Evolutionary conservation across 2,797 vertebrate species (phyloP).

Genomic region (Cyclura pinguis): DNA sequence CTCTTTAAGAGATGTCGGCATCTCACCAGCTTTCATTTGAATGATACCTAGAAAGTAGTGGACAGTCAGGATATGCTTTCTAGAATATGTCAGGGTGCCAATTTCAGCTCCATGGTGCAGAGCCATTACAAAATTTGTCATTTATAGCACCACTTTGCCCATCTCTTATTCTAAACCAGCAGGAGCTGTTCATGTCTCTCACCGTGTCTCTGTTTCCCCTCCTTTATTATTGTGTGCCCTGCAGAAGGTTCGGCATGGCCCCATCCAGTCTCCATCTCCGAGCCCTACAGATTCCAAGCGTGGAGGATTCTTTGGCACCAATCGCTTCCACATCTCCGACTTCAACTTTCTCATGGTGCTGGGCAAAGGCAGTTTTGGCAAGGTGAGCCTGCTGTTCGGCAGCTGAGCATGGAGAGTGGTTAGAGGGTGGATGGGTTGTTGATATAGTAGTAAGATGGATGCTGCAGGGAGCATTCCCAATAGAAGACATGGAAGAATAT

Average conservation of each 20-base stretch:
- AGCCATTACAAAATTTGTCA: background rate
- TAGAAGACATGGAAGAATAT: background rate
- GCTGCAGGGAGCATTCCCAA: background rate
- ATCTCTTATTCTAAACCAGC: background rate
- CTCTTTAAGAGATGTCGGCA: background rate
- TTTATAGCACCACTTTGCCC: background rate
- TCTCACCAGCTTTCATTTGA: background rate
- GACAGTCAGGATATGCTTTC: background rate
- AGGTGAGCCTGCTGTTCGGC: conserved; percentile 79
- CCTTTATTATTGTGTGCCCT: conserved; percentile 35
- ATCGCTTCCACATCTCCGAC: conserved; percentile 84
- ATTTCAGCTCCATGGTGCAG: no score
- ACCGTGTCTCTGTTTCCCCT: background rate
- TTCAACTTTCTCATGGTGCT: conserved; percentile 96
- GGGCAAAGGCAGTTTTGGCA: conserved; percentile 94
- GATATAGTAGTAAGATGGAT: background rate
- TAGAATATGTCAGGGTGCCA: no score
- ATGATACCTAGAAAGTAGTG: background rate
- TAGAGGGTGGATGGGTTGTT: background rate
- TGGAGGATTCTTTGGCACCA: conserved; percentile 77
- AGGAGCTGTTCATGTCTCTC: background rate
- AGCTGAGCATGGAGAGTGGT: no score
- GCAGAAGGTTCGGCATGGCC: conserved; percentile 74
- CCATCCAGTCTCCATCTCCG: conserved; percentile 70
- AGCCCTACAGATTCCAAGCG: conserved; percentile 77